phyloP scores from a whole-genome alignment of 2,797 vertebrate genomes.

The Myotis pilosus region DNA sequence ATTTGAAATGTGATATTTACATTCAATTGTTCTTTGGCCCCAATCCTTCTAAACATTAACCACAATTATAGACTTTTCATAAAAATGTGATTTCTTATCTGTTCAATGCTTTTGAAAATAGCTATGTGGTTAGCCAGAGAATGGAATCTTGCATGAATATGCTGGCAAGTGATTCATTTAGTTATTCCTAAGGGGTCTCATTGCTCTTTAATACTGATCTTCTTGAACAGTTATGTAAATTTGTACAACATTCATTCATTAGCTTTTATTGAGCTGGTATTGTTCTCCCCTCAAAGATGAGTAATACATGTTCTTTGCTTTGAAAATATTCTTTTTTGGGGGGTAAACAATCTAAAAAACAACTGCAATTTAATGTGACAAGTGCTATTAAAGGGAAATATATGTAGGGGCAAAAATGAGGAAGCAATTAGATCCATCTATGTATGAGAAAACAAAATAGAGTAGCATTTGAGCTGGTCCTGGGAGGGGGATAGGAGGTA shows the following conservation, averaged over 20 bases:
- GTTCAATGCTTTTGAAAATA: background rate
- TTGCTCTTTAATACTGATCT: slow-evolving; percentile 16
- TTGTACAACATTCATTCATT: background rate
- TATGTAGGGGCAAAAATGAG: background rate
- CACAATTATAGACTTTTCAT: background rate
- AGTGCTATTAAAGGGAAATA: slow-evolving; percentile 19
- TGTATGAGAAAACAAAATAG: background rate
- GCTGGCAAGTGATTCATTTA: background rate
- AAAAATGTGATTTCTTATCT: slow-evolving; percentile 6
- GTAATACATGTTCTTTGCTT: slow-evolving; percentile 37
- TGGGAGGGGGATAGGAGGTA: background rate
- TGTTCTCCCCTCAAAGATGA: slow-evolving; percentile 35
- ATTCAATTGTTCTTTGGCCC: background rate
- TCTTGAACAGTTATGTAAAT: slow-evolving; percentile 34
- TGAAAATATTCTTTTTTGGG: slow-evolving; percentile 31
- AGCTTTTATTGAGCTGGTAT: slow-evolving; percentile 28
- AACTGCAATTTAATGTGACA: slow-evolving; percentile 39
- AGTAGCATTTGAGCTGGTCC: background rate
- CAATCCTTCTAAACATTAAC: background rate
- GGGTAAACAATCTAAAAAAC: slow-evolving; percentile 9
- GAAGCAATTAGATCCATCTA: slow-evolving; percentile 5
- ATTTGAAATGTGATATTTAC: background rate
- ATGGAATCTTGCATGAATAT: background rate
- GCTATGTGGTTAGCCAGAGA: background rate
- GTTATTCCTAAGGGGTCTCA: background rate